Conservation (phyloP, 2,888 invertebrate genomes). For the Himalopsyche tibetana region DNA sequence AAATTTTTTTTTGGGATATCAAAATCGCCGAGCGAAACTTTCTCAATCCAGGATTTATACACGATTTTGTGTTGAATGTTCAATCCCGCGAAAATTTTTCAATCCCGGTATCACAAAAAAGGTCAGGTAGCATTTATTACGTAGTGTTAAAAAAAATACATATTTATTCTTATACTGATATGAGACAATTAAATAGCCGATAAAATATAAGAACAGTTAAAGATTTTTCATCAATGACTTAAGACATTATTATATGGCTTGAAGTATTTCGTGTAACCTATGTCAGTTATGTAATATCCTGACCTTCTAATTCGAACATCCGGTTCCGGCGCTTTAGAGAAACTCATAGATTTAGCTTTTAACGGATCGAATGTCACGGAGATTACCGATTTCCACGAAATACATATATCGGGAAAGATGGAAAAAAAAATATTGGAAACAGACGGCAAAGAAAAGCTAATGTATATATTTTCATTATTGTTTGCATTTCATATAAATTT, state of each 20-base stretch:
- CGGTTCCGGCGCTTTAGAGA: neutral
- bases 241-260: neutral
- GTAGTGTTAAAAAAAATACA: too few species aligned
- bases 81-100: too few species aligned
- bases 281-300: constrained; percentile 7
- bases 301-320: neutral
- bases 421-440: neutral
- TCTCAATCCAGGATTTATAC: too few species aligned
- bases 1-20: too few species aligned
- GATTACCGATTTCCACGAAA: neutral
- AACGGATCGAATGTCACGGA: neutral
- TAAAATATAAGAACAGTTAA: too few species aligned
- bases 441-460: neutral
- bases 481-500: neutral
- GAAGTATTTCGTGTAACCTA: neutral
- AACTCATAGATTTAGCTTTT: constrained; percentile 21
- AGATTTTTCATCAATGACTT: neutral
- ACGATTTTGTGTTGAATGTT: too few species aligned
- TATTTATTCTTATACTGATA: too few species aligned
- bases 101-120: too few species aligned
- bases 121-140: too few species aligned
- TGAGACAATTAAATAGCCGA: too few species aligned
- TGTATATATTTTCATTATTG: neutral
- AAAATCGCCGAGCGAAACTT: too few species aligned
- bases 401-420: neutral